Evolutionary conservation across 1,140 invertebrate genomes (phyloP), one percentile per base, ranked within the genome.

Genomic region (Drosophila punjabiensis): DNA sequence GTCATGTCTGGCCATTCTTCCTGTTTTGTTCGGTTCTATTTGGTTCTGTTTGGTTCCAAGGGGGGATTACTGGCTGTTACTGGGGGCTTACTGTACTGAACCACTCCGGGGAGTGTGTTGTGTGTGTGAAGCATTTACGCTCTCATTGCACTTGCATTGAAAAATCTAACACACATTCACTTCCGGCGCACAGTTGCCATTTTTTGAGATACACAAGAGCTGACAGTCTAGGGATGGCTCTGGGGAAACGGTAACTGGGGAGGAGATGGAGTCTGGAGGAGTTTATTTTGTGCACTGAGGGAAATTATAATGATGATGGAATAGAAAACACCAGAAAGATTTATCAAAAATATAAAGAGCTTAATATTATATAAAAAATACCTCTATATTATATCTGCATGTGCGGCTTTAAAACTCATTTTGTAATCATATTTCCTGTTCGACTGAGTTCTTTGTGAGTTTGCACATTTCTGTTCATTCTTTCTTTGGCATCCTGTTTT

Each of bases 111-210:
- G 30, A 41, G 45, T 28, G 41, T 32, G 24, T 18, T 58, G 56
- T 63, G 65, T 50, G 30, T 39, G 45, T 45, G 69, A 45, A 70
- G 67, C 69, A 60, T 64, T 79, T 62, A 69, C 68, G 56, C 61
- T 65, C 78, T 78, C 82, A 81, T 86, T 86, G 69, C 64, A 86
- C 74, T 86, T 86, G 82, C 82, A 86, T 76, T 59, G 77, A 60
- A 66, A 81, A 81, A 69, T 73, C 60, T 67, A 79, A 79, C 71
- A 75, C 55, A 75, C 71, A 62, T 53, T 39, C 71, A 62, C 69
- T 74, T 75, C 67, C 76, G 75, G 68, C 58, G 41, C 56, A 56
- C 69, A 48, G 33, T 60, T 77, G 66, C 71, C 59, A 74, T 75
- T 75, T 75, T 58, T 73, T 53, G 71, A 62, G 69, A 75, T 75